These are phyloP conservation scores for Sinotaia quadrata DNA, from an alignment of 2,888 invertebrate genomes.

Conservation along the genomic window DNA sequence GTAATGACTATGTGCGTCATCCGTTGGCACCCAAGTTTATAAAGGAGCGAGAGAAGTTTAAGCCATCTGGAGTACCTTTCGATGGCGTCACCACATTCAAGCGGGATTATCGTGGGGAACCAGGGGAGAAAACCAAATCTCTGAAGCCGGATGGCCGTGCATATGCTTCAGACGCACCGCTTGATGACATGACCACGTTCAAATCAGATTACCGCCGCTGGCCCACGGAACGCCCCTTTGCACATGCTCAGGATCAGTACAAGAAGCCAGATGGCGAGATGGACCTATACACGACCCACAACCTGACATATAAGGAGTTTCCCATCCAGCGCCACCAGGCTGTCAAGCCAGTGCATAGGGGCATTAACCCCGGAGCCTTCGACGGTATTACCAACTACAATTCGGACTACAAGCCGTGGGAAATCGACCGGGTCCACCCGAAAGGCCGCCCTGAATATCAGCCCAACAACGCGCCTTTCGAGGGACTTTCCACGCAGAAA, in stretches of 20 bases:
- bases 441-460: slow-evolving; percentile 59
- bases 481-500: slow-evolving; percentile 67
- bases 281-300: slow-evolving; percentile 66
- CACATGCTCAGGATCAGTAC: slow-evolving; percentile 62
- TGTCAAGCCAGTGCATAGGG: slow-evolving; percentile 57
- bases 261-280: slow-evolving; percentile 66
- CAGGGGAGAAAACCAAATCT: slow-evolving; percentile 53
- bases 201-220: slow-evolving; percentile 64
- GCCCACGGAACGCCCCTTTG: slow-evolving; percentile 58
- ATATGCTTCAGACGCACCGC: slow-evolving; percentile 66
- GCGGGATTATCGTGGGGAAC: slow-evolving; percentile 60
- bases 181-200: slow-evolving; percentile 69
- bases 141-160: slow-evolving; percentile 67
- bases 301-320: slow-evolving; percentile 58
- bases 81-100: slow-evolving; percentile 67
- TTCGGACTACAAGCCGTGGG: slow-evolving; percentile 64
- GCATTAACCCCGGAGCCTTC: slow-evolving; percentile 55
- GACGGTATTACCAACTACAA: slow-evolving; percentile 66
- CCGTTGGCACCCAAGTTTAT: slow-evolving; percentile 54
- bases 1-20: slow-evolving; percentile 67
- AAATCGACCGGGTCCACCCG: slow-evolving; percentile 48
- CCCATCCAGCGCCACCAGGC: slow-evolving; percentile 54
- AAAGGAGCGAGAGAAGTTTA: slow-evolving; percentile 59
- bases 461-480: slow-evolving; percentile 69
- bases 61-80: slow-evolving; percentile 58